These are phyloP conservation scores for Epinephelus coioides DNA, from an alignment of 2,797 vertebrate genomes.

Conservation along the genomic window DNA sequence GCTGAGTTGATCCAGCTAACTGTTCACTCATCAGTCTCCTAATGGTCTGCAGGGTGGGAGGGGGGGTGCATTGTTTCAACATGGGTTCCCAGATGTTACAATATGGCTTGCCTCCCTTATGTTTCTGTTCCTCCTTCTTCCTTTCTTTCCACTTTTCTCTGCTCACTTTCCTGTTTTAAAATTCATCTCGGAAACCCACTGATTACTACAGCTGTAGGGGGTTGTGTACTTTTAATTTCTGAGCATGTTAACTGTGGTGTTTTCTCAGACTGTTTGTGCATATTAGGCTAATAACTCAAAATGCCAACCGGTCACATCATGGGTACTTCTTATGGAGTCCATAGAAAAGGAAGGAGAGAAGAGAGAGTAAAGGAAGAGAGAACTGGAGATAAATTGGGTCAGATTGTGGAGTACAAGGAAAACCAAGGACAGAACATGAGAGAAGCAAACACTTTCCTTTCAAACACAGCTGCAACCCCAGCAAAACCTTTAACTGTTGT, in stretches of 20 bases:
- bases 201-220: neutral
- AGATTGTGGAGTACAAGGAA: slow-evolving; percentile 13
- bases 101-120: slow-evolving; percentile 66
- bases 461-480: slow-evolving; percentile 74
- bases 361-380: slow-evolving; percentile 28
- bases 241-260: neutral
- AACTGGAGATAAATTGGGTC: slow-evolving; percentile 40
- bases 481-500: slow-evolving; percentile 77
- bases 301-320: neutral
- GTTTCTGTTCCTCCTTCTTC: neutral
- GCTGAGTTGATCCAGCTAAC: slow-evolving; percentile 87
- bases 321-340: neutral
- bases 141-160: neutral
- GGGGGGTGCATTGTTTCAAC: slow-evolving; percentile 83
- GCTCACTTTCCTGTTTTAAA: neutral
- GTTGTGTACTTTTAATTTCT: neutral
- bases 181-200: neutral
- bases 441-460: slow-evolving; percentile 52
- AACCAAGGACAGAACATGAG: slow-evolving; percentile 28
- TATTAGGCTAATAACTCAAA: neutral
- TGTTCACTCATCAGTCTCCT: slow-evolving; percentile 89
- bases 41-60: slow-evolving; percentile 82
- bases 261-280: neutral
- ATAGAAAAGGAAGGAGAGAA: slow-evolving; percentile 36
- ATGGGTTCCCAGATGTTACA: slow-evolving; percentile 90